Evolutionary conservation across 2,113 vertebrate genomes (phyloP).

Genomic region (Chascanopsetta lugubris): DNA sequence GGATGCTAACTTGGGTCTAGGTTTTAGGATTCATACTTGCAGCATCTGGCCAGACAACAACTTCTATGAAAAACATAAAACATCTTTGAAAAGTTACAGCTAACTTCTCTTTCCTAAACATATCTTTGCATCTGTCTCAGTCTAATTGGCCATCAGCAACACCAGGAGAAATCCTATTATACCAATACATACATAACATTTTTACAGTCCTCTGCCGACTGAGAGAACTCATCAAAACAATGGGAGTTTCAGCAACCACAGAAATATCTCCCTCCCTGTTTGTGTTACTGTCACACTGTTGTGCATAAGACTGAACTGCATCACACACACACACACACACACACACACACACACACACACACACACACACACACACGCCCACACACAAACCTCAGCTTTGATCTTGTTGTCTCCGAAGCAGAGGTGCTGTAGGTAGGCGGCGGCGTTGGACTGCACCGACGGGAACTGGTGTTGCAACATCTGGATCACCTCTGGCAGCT

Average conservation of each 20-base stretch:
- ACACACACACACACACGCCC: background rate
- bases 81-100: too few relatives aligned
- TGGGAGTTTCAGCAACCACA: too few relatives aligned
- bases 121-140: background rate
- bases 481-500: slow-evolving; percentile 99
- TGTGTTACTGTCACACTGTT: background rate
- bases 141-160: background rate
- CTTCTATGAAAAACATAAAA: background rate
- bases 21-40: too few relatives aligned
- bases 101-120: background rate
- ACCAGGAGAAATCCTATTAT: background rate
- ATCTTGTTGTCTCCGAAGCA: slow-evolving; percentile 99
- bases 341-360: background rate
- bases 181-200: background rate
- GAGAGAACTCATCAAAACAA: too few relatives aligned
- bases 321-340: too few relatives aligned
- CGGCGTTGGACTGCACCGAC: slow-evolving; percentile 98
- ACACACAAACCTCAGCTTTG: slow-evolving; percentile 92
- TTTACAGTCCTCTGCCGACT: background rate
- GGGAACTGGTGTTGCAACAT: slow-evolving; percentile 99
- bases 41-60: too few relatives aligned
- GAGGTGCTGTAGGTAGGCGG: slow-evolving; percentile 97
- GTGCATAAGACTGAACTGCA: background rate
- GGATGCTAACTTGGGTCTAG: too few relatives aligned
- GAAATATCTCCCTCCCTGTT: too few relatives aligned